A percentile compares a stretch with the other conserved stretches of the same genome.
Evolutionary conservation across 1,140 invertebrate genomes (phyloP).

Genomic region (Bradynema listronoti): DNA sequence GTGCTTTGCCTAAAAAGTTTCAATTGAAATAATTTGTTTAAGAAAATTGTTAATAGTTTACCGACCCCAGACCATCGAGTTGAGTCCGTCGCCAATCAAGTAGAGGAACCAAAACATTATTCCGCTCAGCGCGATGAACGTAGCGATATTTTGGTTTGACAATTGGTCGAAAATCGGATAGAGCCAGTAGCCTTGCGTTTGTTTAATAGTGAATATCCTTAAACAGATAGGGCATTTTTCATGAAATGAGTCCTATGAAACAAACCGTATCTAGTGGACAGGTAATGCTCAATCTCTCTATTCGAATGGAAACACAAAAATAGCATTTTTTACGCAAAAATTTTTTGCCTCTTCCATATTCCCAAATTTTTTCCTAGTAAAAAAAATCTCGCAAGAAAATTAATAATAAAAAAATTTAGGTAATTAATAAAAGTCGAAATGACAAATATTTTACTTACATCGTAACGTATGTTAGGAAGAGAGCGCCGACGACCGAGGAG

Average conservation of each 20-base stretch:
- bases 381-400: conserved; percentile 10
- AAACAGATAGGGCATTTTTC: conserved; percentile 3
- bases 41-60: conserved; percentile 7
- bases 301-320: conserved; percentile 5
- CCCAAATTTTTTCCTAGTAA: not conserved
- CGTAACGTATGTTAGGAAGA: conserved; percentile 36
- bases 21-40: not conserved
- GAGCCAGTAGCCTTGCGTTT: conserved; percentile 36
- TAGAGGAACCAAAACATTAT: conserved; percentile 45
- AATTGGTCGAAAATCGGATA: conserved; percentile 44
- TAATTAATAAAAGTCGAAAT: no score
- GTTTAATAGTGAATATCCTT: conserved; percentile 22
- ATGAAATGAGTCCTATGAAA: not conserved
- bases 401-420: no score
- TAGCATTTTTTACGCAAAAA: not conserved
- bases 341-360: no score
- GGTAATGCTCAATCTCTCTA: no score
- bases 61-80: conserved; percentile 34
- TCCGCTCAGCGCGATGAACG: conserved; percentile 20
- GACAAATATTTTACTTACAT: conserved; percentile 45
- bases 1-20: conserved; percentile 17
- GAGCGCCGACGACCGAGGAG: conserved; percentile 17
- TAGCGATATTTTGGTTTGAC: conserved; percentile 15
- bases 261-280: not conserved
- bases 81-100: conserved; percentile 37